Evolutionary conservation across 2,113 vertebrate genomes (phyloP).

Genomic region (Pteronura brasiliensis): DNA sequence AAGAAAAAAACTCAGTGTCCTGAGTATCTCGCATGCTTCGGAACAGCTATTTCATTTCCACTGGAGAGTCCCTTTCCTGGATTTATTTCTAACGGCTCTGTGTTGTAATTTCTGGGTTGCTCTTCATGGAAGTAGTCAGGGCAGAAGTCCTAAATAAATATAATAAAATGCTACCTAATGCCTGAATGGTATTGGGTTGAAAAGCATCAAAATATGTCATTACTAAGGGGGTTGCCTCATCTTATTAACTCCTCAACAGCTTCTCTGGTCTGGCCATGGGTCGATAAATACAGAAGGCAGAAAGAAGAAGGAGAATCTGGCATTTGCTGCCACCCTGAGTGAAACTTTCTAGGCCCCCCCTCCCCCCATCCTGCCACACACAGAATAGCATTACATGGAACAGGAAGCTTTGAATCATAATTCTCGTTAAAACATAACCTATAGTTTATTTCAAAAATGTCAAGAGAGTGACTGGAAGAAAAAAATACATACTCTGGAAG

Average conservation of each 20-base stretch:
- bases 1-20: background rate
- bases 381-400: slow-evolving; percentile 37
- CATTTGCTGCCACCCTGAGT: slow-evolving; percentile 19
- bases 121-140: slow-evolving; percentile 36
- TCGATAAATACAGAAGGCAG: slow-evolving; percentile 19
- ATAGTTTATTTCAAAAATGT: slow-evolving; percentile 58
- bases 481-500: background rate
- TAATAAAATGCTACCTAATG: slow-evolving; percentile 9
- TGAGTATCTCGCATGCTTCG: background rate
- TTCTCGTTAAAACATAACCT: slow-evolving; percentile 62
- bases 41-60: slow-evolving; percentile 15
- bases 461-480: slow-evolving; percentile 30
- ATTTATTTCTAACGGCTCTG: background rate
- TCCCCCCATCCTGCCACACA: background rate
- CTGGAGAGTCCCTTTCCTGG: background rate
- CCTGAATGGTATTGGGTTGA: background rate
- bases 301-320: slow-evolving; percentile 33
- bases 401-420: slow-evolving; percentile 69
- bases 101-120: background rate
- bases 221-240: background rate
- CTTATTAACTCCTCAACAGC: slow-evolving; percentile 1
- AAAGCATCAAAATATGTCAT: slow-evolving; percentile 49
- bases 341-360: slow-evolving; percentile 34
- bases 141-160: slow-evolving; percentile 41
- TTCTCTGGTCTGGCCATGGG: background rate